Base-by-base conservation (phyloP, 2,113 vertebrate genomes). In the Passer montanus region DNA sequence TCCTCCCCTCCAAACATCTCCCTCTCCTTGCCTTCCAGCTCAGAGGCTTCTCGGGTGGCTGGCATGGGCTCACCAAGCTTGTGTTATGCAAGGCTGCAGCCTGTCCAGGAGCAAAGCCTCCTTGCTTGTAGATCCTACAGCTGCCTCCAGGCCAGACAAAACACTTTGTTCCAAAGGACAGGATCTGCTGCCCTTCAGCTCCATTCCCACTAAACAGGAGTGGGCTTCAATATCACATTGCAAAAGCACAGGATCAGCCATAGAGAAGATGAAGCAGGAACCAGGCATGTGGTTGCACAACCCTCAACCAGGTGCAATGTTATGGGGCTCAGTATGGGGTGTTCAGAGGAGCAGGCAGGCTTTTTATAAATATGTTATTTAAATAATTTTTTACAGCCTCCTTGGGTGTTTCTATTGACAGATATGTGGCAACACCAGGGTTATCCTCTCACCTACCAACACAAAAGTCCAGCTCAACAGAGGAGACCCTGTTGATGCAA, bases 401-500 rank as follows among this genome's bases (percentile, higher is more conserved):
- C 30, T 80, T 55, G 11, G 18, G 13, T 28, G 39, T 49, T 86
- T 84, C 55, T 58, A 2, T 24, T 49, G 35, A 70, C 33, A 80
- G 33, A 23, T 11, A 28, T 2, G 4, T 12, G 22, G 49, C 67
- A 85, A 33, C 1, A 21, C 15, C 10, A 43, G 14, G 37, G 23
- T 31, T 84, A 60, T 30, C 30, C 8, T 67, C n/a, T 52, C 13
- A 12, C 15, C 55, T 28, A 28, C 11, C 15, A 28, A 41, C 26
- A 63, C 13, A 20, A 5, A 81, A 66, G 23, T 30, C 47, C 41
- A 74, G 27, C n/a, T 74, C 27, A 58, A 46, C 9, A 5, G 47
- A 66, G 49, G 31, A 77, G 77, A 85, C 0, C 1, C 26, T 58
- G 31, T 23, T 0, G 0, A 37, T 2, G 0, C 8, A 49, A 63